Evolutionary conservation across 2,113 vertebrate species (phyloP).

Genomic region (Panurus biarmicus): DNA sequence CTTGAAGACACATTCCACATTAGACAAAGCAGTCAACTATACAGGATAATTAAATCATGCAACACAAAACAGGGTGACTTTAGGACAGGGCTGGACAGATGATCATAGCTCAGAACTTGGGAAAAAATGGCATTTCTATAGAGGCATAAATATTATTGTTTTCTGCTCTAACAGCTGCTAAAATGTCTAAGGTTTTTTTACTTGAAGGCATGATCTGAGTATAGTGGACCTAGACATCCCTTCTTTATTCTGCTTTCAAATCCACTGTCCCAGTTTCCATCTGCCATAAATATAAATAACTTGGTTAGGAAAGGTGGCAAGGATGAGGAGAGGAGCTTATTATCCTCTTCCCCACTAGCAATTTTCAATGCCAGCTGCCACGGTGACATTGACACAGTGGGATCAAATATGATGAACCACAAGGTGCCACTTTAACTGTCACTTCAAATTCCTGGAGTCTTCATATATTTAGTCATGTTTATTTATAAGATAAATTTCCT

Average conservation of each 20-base stretch:
- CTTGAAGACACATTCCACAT: background rate
- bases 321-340: constrained; percentile 24
- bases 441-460: constrained; percentile 51
- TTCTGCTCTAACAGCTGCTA: background rate
- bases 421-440: constrained; percentile 58
- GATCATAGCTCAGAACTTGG: background rate
- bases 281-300: constrained; percentile 17
- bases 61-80: background rate
- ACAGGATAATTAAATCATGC: background rate
- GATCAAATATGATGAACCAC: constrained; percentile 57
- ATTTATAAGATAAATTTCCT: constrained; percentile 57
- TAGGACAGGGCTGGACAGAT: background rate
- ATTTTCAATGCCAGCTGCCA: constrained; percentile 46
- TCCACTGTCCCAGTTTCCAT: background rate
- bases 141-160: background rate
- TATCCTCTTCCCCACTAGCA: background rate
- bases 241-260: background rate
- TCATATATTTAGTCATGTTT: constrained; percentile 58
- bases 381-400: constrained; percentile 41
- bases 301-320: background rate
- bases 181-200: background rate
- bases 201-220: background rate
- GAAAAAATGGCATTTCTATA: background rate
- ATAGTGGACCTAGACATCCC: background rate
- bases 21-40: background rate